These are phyloP conservation scores for Chitala chitala DNA, from an alignment of 2,113 vertebrate genomes.

Conservation along the genomic window DNA sequence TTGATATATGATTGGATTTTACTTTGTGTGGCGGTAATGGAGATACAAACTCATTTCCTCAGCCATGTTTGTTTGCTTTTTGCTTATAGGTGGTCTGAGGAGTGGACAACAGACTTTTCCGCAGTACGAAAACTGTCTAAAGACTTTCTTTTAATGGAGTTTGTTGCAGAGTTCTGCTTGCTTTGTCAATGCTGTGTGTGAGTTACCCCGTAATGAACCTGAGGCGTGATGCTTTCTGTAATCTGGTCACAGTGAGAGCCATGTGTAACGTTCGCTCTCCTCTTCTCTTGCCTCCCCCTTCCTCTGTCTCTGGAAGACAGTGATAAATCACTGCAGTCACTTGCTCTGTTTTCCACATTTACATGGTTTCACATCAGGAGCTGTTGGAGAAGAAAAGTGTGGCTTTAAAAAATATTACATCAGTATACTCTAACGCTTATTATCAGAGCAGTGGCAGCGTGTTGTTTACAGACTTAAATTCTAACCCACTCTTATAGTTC, in stretches of 20 bases:
- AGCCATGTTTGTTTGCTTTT: not conserved
- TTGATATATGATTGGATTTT: constrained; percentile 6
- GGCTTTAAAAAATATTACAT: constrained; percentile 13
- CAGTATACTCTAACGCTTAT: not conserved
- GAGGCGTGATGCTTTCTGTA: constrained; percentile 26
- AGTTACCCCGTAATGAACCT: constrained; percentile 16
- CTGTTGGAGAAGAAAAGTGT: constrained; percentile 26
- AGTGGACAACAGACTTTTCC: no score
- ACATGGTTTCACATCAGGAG: constrained; percentile 24
- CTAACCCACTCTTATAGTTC: not conserved
- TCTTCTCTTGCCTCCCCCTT: constrained; percentile 23
- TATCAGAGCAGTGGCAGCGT: not conserved
- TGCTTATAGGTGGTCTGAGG: not conserved
- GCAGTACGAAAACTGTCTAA: no score
- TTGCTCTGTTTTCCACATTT: constrained; percentile 31
- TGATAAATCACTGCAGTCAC: constrained; percentile 36
- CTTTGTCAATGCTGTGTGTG: not conserved
- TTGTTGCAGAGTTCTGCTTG: not conserved
- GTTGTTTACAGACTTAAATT: constrained; percentile 1
- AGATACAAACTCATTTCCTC: not conserved
- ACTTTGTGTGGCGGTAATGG: not conserved
- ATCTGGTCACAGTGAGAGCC: constrained; percentile 29
- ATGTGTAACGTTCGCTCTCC: not conserved
- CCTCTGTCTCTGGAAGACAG: constrained; percentile 22
- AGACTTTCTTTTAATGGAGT: constrained; percentile 13